Evolutionary conservation across 2,888 invertebrate genomes (phyloP).

Genomic region (Scaptomyza reducta): DNA sequence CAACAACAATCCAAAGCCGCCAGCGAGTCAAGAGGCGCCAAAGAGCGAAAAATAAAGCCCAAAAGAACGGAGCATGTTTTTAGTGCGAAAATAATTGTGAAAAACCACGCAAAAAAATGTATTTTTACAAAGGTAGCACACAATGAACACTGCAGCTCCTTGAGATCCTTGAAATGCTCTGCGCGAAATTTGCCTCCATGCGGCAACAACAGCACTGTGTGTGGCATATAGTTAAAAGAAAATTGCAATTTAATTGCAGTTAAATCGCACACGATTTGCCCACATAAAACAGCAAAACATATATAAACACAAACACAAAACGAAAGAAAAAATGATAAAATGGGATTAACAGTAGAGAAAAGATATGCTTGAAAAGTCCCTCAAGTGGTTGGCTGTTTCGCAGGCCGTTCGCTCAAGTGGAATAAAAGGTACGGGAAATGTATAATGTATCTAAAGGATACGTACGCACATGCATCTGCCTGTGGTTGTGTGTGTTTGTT

Average conservation of each 20-base stretch:
- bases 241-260: slow-evolving; percentile 81
- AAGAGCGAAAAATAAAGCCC: slow-evolving; percentile 36
- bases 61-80: slow-evolving; percentile 62
- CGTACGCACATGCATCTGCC: slow-evolving; percentile 26
- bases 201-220: slow-evolving; percentile 46
- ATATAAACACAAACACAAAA: slow-evolving; percentile 24
- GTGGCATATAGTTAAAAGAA: slow-evolving; percentile 46
- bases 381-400: slow-evolving; percentile 60
- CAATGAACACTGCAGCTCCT: slow-evolving; percentile 8
- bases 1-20: slow-evolving; percentile 32
- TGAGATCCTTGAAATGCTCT: slow-evolving; percentile 2
- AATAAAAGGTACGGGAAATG: slow-evolving; percentile 65
- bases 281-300: slow-evolving; percentile 39
- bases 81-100: slow-evolving; percentile 79
- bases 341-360: slow-evolving; percentile 9
- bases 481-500: slow-evolving; percentile 27
- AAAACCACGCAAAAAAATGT: slow-evolving; percentile 37
- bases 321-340: slow-evolving; percentile 3
- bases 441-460: slow-evolving; percentile 35
- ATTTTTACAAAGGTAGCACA: slow-evolving; percentile 67
- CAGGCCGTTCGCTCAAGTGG: slow-evolving; percentile 76
- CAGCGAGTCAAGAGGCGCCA: slow-evolving; percentile 14
- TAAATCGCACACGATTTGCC: slow-evolving; percentile 79
- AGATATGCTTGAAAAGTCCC: slow-evolving; percentile 10
- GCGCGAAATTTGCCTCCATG: slow-evolving; percentile 47